Conservation (phyloP, 2,113 vertebrate species). For the Syngnathus floridae region DNA sequence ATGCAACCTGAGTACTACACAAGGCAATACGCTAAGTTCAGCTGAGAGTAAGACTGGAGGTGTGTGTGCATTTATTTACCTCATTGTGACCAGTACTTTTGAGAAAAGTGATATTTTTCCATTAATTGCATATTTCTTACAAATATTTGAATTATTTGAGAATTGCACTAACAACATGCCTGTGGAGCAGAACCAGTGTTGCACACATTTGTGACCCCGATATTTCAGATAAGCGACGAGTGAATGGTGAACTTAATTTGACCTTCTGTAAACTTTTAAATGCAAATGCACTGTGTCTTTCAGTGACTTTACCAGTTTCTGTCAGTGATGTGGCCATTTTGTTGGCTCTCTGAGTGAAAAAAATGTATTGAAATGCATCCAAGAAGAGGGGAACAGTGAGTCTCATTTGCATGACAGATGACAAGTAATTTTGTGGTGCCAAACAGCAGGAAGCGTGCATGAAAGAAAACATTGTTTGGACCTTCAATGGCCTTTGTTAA, state of each 20-base stretch:
- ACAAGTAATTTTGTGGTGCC: slow-evolving; percentile 17
- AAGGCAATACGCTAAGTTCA: slow-evolving; percentile 33
- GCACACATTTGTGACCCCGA: no score
- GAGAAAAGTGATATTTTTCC: no score
- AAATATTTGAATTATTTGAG: no score
- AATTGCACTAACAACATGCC: no score
- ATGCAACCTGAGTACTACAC: slow-evolving; percentile 66
- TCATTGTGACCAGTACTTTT: no score
- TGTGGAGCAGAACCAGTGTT: no score
- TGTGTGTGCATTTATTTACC: no score
- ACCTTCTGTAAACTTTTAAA: no score
- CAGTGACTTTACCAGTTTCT: background rate
- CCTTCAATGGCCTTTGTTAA: slow-evolving; percentile 38
- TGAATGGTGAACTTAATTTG: background rate
- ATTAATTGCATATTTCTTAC: no score
- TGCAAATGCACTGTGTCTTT: no score
- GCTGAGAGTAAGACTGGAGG: no score
- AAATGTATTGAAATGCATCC: background rate
- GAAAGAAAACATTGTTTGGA: slow-evolving; percentile 47
- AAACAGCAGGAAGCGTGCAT: slow-evolving; percentile 29
- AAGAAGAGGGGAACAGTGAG: slow-evolving; percentile 5
- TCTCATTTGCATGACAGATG: slow-evolving; percentile 56
- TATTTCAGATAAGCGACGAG: no score
- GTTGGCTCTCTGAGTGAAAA: background rate
- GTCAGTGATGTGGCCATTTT: background rate